Evolutionary conservation across 1,140 invertebrate species (phyloP).

Genomic region (Brachionus calyciflorus): DNA sequence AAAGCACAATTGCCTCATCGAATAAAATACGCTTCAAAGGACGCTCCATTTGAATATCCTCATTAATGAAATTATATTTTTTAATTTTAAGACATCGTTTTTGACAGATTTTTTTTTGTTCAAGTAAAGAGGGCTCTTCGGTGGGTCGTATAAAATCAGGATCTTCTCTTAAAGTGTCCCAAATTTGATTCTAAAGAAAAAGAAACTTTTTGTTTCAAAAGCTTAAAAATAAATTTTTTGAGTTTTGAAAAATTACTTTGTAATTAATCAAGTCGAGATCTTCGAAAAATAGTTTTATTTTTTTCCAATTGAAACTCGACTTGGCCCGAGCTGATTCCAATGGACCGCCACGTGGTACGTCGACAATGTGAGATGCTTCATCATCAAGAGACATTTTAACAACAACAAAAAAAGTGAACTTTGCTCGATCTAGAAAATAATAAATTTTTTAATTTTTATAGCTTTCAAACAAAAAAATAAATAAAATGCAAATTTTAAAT

Average conservation of each 20-base stretch:
- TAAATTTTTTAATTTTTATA: too few species aligned
- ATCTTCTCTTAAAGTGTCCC: slow-evolving; percentile 75
- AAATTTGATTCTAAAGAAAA: slow-evolving; percentile 71
- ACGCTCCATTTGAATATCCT: slow-evolving; percentile 64
- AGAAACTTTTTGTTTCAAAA: slow-evolving; percentile 56
- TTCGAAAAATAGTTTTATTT: slow-evolving; percentile 71
- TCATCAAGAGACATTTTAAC: too few species aligned
- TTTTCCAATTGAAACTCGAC: slow-evolving; percentile 76
- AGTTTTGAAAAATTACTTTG: slow-evolving; percentile 72
- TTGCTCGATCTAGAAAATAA: too few species aligned
- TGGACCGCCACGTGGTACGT: slow-evolving; percentile 63
- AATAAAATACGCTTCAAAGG: slow-evolving; percentile 58
- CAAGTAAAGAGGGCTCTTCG: background rate
- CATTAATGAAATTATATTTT: slow-evolving; percentile 67
- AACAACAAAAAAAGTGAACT: too few species aligned
- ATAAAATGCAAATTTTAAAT: too few species aligned
- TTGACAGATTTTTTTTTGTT: slow-evolving; percentile 14
- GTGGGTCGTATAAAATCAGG: slow-evolving; percentile 69
- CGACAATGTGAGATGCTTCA: too few species aligned
- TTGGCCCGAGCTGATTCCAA: slow-evolving; percentile 70
- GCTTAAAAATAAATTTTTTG: background rate
- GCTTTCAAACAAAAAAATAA: too few species aligned
- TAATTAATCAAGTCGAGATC: slow-evolving; percentile 70
- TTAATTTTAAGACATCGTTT: slow-evolving; percentile 64
- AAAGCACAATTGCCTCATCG: slow-evolving; percentile 66